phyloP scores from a whole-genome alignment of 2,888 invertebrate species.

The Netelia virgata region DNA sequence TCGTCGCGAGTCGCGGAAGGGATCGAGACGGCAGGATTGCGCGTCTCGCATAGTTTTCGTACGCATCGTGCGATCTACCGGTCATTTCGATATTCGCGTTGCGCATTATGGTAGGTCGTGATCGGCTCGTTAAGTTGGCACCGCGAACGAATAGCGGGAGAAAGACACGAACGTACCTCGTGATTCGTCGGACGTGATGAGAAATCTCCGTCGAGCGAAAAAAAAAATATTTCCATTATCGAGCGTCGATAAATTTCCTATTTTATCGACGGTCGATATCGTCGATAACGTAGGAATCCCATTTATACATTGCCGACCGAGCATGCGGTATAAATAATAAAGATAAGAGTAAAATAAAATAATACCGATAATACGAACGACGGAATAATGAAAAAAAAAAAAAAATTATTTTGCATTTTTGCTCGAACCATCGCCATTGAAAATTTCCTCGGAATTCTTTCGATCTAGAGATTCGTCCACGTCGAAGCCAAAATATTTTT shows the following conservation, averaged over 20 bases:
- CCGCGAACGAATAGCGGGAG: slow-evolving; percentile 15
- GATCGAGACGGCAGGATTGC: not conserved
- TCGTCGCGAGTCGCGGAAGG: not conserved
- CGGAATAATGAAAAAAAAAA: not conserved
- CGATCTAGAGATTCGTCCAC: not conserved
- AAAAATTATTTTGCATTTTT: not conserved
- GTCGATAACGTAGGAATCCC: slow-evolving; percentile 12
- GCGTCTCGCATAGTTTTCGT: not conserved
- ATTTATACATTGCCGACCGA: not conserved
- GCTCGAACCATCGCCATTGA: not conserved
- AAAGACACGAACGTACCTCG: slow-evolving; percentile 39
- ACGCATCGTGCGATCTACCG: slow-evolving; percentile 13
- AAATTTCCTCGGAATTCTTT: slow-evolving; percentile 3
- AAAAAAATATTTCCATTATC: not conserved
- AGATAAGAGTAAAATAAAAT: not conserved
- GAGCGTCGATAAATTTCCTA: slow-evolving; percentile 6
- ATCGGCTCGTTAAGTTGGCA: slow-evolving; percentile 40
- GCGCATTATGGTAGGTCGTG: slow-evolving; percentile 61
- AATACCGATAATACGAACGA: not conserved
- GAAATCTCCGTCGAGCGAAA: not conserved
- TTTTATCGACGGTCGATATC: not conserved
- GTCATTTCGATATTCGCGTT: slow-evolving; percentile 50
- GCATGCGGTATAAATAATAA: not conserved
- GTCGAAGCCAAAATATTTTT: slow-evolving; percentile 48
- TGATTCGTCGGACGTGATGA: slow-evolving; percentile 24